phyloP scores from a whole-genome alignment of 2,888 invertebrate genomes.

The Rutpela maculata region DNA sequence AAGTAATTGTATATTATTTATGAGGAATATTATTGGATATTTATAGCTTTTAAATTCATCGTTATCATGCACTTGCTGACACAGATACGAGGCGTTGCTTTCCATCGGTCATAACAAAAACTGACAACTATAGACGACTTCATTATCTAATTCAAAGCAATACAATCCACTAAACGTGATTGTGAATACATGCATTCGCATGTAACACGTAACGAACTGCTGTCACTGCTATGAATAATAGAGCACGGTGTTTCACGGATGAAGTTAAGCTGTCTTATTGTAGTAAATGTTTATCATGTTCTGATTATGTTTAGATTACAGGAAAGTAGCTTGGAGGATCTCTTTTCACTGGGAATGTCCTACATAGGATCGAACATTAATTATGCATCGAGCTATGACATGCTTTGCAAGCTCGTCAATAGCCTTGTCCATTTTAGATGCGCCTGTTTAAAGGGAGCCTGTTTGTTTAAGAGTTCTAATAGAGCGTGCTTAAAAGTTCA shows the following conservation, averaged over 20 bases:
- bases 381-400: conserved; percentile 48
- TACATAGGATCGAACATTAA: conserved; percentile 47
- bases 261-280: conserved; percentile 10
- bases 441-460: conserved; percentile 1
- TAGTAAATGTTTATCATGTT: conserved; percentile 32
- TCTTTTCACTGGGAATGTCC: conserved; percentile 31
- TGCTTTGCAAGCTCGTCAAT: conserved; percentile 36
- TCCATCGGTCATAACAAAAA: not conserved
- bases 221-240: conserved; percentile 5
- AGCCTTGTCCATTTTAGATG: conserved; percentile 25
- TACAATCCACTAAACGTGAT: conserved; percentile 6
- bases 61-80: not conserved
- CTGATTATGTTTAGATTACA: conserved; percentile 38
- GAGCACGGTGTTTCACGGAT: not conserved
- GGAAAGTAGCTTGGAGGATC: conserved; percentile 26
- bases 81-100: not conserved
- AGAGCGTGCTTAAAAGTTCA: not conserved
- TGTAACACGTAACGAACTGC: conserved; percentile 16
- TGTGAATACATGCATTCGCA: conserved; percentile 23
- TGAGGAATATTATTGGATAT: not conserved
- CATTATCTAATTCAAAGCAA: conserved; percentile 21
- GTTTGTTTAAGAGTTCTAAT: conserved; percentile 16
- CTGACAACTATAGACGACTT: conserved; percentile 20
- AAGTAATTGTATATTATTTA: too few species aligned
- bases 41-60: not conserved